Evolutionary conservation across 2,797 vertebrate species (phyloP).

Genomic region (Aselliscus stoliczkanus): DNA sequence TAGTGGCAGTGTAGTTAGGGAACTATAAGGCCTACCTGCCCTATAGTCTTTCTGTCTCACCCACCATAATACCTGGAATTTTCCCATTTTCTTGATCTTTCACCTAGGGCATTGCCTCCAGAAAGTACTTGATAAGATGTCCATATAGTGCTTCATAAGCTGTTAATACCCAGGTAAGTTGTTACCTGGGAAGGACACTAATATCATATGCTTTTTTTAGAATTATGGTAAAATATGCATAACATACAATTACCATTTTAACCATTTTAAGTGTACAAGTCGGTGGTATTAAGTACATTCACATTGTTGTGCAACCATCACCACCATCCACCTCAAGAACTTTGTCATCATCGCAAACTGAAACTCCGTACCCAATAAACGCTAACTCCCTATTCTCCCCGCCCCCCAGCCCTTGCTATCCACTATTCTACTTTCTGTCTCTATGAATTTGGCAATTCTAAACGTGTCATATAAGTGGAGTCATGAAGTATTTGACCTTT

Average conservation of each 20-base stretch:
- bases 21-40: not conserved
- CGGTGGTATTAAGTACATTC: not conserved
- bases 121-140: not conserved
- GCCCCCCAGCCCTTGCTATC: not conserved
- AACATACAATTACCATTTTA: not conserved
- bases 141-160: not conserved
- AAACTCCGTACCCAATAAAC: not conserved
- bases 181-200: not conserved
- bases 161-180: not conserved
- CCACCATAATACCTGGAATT: not conserved
- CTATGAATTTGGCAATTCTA: not conserved
- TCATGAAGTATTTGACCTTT: not conserved
- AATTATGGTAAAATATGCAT: not conserved
- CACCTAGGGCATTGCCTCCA: not conserved
- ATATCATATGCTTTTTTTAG: not conserved
- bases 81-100: not conserved
- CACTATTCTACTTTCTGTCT: not conserved
- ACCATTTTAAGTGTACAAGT: not conserved
- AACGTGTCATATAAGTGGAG: not conserved
- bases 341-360: not conserved
- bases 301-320: not conserved
- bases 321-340: not conserved
- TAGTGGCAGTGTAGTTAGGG: not conserved
- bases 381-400: not conserved
- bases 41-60: not conserved